Evolutionary conservation across 1,140 invertebrate species (phyloP).

Genomic region (Pogonus chalceus): DNA sequence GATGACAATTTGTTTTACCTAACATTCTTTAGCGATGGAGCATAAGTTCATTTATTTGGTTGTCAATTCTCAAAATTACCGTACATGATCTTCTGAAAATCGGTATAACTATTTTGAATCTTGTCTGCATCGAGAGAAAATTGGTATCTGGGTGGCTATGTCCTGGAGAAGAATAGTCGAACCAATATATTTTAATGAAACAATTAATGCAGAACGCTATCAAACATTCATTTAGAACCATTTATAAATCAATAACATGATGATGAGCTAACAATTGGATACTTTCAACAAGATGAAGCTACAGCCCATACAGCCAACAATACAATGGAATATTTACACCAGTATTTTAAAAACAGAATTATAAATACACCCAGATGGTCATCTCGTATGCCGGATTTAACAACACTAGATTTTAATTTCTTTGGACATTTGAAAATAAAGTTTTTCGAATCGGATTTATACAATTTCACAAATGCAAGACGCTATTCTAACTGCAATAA

Average conservation of each 20-base stretch:
- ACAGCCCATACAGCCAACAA: too few species aligned
- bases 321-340: too few species aligned
- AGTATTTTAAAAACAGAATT: too few species aligned
- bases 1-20: slow-evolving; percentile 4
- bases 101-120: slow-evolving; percentile 3
- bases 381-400: too few species aligned
- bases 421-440: too few species aligned
- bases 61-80: slow-evolving; percentile 7
- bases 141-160: slow-evolving; percentile 9
- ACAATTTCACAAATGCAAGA: too few species aligned
- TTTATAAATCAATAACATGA: neutral
- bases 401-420: too few species aligned
- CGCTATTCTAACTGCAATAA: too few species aligned
- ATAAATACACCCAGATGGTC: too few species aligned
- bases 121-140: slow-evolving; percentile 8
- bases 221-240: neutral
- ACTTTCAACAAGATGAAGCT: neutral
- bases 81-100: slow-evolving; percentile 9
- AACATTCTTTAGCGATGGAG: slow-evolving; percentile 9
- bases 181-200: slow-evolving; percentile 3
- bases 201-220: neutral
- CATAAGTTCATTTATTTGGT: slow-evolving; percentile 7
- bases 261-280: neutral
- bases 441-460: too few species aligned
- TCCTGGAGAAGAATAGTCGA: neutral